A percentile compares a stretch with the other conserved stretches of the same genome.
Conservation (phyloP, 2,797 vertebrate genomes). For the Carcharodon carcharias region DNA sequence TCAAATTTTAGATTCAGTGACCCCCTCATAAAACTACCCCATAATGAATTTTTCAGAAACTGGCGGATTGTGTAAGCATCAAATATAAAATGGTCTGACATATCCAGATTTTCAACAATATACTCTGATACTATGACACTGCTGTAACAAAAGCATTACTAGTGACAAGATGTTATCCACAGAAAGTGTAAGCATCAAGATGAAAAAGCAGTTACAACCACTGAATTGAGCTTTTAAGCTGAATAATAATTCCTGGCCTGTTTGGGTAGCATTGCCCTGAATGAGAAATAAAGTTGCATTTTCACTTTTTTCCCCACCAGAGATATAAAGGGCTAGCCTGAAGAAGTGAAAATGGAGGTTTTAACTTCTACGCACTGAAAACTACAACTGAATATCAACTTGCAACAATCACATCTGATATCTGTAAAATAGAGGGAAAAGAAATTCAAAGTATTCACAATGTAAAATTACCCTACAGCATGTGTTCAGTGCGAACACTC, state of each 20-base stretch:
- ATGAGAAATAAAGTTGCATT: not conserved
- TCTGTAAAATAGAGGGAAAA: not conserved
- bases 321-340: not conserved
- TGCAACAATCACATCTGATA: not conserved
- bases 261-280: not conserved
- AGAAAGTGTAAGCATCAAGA: not conserved
- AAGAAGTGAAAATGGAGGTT: not conserved
- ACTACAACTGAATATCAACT: not conserved
- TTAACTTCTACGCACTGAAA: not conserved
- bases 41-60: not conserved
- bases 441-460: not conserved
- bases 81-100: conserved; percentile 14
- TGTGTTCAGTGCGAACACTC: not conserved
- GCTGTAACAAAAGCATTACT: not conserved
- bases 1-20: not conserved
- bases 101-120: not conserved
- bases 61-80: not conserved
- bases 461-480: not conserved
- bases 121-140: conserved; percentile 5
- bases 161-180: not conserved
- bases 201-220: not conserved
- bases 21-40: not conserved
- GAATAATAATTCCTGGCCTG: not conserved
- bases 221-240: not conserved
- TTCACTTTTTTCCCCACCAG: no score